Percentiles rank a stretch among this genome's conserved stretches.
Conservation (phyloP, 92 coral and sea anemone genomes). For the Zoanthus gigantus region DNA sequence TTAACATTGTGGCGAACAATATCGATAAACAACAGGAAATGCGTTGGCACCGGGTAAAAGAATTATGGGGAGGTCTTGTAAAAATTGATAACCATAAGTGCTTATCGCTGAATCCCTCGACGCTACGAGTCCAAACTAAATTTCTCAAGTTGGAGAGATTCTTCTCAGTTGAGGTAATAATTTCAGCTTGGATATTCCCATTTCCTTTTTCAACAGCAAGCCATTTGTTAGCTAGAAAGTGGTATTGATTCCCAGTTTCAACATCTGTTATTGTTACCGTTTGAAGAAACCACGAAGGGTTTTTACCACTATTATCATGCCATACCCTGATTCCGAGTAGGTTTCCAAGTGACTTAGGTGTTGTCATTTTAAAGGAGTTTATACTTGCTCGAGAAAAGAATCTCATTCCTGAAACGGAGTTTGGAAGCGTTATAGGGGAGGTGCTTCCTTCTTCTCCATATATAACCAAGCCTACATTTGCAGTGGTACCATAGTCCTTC, state of each 20-base stretch:
- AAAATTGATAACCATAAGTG: conserved; percentile 86
- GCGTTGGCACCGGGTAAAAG: conserved; percentile 83
- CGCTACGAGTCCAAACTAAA: conserved; percentile 68
- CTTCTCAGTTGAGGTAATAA: conserved; percentile 59
- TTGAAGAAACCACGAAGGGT: conserved; percentile 85
- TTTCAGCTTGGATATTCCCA: conserved; percentile 74
- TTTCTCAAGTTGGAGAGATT: conserved; percentile 66
- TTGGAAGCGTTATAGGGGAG: conserved; percentile 66
- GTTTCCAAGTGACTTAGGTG: conserved; percentile 72
- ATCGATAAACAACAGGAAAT: conserved; percentile 83
- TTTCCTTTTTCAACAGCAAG: conserved; percentile 80
- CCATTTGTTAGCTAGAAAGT: conserved; percentile 85
- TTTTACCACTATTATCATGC: conserved; percentile 86
- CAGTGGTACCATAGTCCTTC: conserved; percentile 86
- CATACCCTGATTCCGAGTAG: conserved; percentile 79
- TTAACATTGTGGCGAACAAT: conserved; percentile 76
- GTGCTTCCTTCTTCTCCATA: conserved; percentile 80
- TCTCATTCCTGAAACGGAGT: conserved; percentile 40
- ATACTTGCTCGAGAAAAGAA: conserved; percentile 85
- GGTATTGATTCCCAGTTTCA: conserved; percentile 58
- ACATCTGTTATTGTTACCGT: conserved; percentile 71
- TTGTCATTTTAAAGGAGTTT: conserved; percentile 74
- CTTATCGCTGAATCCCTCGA: conserved; percentile 79
- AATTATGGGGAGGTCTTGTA: conserved; percentile 80
- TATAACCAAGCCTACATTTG: conserved; percentile 79